These are phyloP conservation scores for Amniataba percoides DNA, from an alignment of 2,797 vertebrate species.

Conservation along the genomic window DNA sequence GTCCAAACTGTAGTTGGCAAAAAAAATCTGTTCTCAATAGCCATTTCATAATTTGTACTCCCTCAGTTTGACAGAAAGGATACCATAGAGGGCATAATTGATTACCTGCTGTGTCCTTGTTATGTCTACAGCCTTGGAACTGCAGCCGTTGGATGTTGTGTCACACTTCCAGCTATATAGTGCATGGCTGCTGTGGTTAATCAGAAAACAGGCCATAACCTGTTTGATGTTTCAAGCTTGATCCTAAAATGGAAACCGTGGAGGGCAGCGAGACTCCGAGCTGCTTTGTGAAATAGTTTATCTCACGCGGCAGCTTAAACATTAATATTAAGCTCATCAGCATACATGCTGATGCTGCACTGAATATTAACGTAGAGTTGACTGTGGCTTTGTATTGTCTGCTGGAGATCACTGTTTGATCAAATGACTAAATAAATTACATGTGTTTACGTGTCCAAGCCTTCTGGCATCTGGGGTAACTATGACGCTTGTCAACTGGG, in stretches of 20 bases:
- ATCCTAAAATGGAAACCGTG: conserved; percentile 27
- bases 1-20: conserved; percentile 63
- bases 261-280: conserved; percentile 19
- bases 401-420: background rate
- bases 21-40: conserved; percentile 68
- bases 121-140: conserved; percentile 55
- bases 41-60: conserved; percentile 68
- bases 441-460: background rate
- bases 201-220: conserved; percentile 42
- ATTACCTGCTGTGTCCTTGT: conserved; percentile 75
- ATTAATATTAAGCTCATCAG: conserved; percentile 47
- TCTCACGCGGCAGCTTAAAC: conserved; percentile 46
- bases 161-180: conserved; percentile 34
- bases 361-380: conserved; percentile 23
- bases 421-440: background rate
- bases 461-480: background rate
- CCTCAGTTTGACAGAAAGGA: conserved; percentile 64
- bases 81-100: conserved; percentile 64
- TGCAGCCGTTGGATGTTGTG: conserved; percentile 31
- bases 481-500: background rate
- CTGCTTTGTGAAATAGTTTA: conserved; percentile 33
- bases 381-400: conserved; percentile 1
- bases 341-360: conserved; percentile 32
- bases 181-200: conserved; percentile 40
- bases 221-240: conserved; percentile 26